phyloP scores from a whole-genome alignment of 2,888 invertebrate genomes.

The Limenitis camilla region DNA sequence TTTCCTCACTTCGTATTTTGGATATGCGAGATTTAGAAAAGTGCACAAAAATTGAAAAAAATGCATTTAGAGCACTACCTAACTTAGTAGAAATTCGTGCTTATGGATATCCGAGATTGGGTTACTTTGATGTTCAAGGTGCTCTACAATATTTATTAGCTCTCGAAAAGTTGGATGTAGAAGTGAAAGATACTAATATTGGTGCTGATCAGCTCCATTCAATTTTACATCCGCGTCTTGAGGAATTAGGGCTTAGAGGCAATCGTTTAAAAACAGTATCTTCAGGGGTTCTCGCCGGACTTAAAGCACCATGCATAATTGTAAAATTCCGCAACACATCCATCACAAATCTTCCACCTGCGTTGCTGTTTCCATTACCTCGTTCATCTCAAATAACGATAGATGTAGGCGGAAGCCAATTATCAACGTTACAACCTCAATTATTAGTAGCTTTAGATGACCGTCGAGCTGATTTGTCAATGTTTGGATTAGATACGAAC shows the following conservation, averaged over 20 bases:
- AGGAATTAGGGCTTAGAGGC: slow-evolving; percentile 83
- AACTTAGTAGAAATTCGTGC: slow-evolving; percentile 82
- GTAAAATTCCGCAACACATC: slow-evolving; percentile 89
- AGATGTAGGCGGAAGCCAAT: slow-evolving; percentile 85
- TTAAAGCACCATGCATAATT: slow-evolving; percentile 80
- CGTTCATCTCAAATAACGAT: slow-evolving; percentile 86
- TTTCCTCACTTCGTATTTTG: slow-evolving; percentile 78
- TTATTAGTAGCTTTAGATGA: slow-evolving; percentile 87
- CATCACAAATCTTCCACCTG: slow-evolving; percentile 83
- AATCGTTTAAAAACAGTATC: slow-evolving; percentile 83
- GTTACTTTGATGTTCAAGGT: slow-evolving; percentile 90
- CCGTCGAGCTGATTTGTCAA: slow-evolving; percentile 81
- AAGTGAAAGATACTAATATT: slow-evolving; percentile 87
- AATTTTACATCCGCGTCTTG: slow-evolving; percentile 84
- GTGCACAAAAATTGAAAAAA: slow-evolving; percentile 86
- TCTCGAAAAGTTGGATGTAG: slow-evolving; percentile 85
- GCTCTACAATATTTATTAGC: slow-evolving; percentile 83
- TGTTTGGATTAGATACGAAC: slow-evolving; percentile 84
- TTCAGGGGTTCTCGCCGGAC: slow-evolving; percentile 87
- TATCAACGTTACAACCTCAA: slow-evolving; percentile 84
- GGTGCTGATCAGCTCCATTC: slow-evolving; percentile 88
- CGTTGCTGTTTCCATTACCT: slow-evolving; percentile 89
- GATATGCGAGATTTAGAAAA: slow-evolving; percentile 79
- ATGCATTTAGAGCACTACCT: slow-evolving; percentile 81
- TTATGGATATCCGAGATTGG: slow-evolving; percentile 84